Evolutionary conservation across 1,140 invertebrate species (phyloP).

Genomic region (Achatina immaculata): DNA sequence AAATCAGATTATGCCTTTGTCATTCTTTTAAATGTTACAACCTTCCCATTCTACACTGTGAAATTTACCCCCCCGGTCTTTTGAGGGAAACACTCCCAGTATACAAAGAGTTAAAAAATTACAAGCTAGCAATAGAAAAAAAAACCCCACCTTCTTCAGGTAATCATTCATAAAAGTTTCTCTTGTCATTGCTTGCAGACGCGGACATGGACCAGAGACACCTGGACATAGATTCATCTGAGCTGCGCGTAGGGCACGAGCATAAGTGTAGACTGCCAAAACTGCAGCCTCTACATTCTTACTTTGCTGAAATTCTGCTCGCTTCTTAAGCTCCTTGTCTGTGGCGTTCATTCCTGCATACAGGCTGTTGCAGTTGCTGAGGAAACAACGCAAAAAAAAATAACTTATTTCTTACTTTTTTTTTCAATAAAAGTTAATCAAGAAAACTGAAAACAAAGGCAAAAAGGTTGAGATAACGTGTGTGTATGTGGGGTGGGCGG

Average conservation of each 20-base stretch:
- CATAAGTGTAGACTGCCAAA: constrained; percentile 70
- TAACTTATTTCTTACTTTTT: too few species aligned
- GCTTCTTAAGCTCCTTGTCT: constrained; percentile 25
- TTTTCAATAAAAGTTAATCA: too few species aligned
- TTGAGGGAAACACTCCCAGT: too few species aligned
- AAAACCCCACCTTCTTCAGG: constrained; percentile 61
- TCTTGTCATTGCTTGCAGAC: constrained; percentile 59
- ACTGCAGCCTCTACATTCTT: constrained; percentile 69
- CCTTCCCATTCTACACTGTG: too few species aligned
- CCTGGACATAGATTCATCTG: constrained; percentile 64
- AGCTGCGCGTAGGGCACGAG: constrained; percentile 68
- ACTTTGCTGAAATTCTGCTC: constrained; percentile 55
- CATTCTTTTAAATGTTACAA: too few species aligned
- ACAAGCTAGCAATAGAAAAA: not conserved
- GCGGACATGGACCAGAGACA: constrained; percentile 62
- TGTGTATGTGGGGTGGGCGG: too few species aligned
- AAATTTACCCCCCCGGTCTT: too few species aligned
- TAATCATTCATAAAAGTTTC: constrained; percentile 67
- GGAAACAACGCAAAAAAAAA: too few species aligned
- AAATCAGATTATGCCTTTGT: too few species aligned
- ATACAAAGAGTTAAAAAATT: too few species aligned
- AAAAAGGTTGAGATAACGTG: too few species aligned
- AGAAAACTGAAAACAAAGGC: too few species aligned
- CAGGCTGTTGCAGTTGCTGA: constrained; percentile 14
- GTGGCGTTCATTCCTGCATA: not conserved